phyloP scores from a whole-genome alignment of 2,113 vertebrate species.

The Phaetusa simplex region DNA sequence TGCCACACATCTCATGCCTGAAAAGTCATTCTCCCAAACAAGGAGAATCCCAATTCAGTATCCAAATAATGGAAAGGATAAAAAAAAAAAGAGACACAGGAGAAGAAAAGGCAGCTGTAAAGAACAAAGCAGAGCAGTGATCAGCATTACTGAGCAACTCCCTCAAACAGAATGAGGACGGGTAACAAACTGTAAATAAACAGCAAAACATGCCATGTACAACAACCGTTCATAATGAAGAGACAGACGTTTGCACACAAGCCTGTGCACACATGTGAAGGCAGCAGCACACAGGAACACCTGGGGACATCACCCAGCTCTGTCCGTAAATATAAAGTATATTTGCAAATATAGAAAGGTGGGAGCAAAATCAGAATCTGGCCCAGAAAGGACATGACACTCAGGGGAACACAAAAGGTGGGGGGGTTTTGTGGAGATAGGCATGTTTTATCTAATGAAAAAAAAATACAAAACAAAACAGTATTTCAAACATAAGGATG shows the following conservation, averaged over 20 bases:
- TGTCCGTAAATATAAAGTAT: background rate
- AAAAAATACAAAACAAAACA: background rate
- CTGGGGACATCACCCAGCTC: background rate
- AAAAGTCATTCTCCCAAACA: background rate
- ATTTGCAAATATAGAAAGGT: background rate
- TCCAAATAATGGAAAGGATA: background rate
- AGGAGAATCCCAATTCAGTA: background rate
- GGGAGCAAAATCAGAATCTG: background rate
- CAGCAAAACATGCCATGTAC: background rate
- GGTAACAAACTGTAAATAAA: background rate
- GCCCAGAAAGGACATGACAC: background rate
- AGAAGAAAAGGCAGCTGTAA: background rate
- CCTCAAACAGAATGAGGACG: background rate
- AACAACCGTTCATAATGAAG: rapidly evolving
- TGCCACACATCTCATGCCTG: background rate
- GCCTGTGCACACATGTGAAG: background rate
- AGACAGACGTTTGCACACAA: background rate
- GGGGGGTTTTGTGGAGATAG: background rate
- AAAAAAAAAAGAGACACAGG: background rate
- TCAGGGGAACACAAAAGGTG: background rate
- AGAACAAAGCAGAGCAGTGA: background rate
- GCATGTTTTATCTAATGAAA: background rate
- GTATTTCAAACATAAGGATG: background rate
- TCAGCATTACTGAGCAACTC: background rate
- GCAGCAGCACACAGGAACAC: background rate